These are phyloP conservation scores for Drosophila virilis DNA, from an alignment of 1,140 invertebrate genomes.

Conservation along the genomic window DNA sequence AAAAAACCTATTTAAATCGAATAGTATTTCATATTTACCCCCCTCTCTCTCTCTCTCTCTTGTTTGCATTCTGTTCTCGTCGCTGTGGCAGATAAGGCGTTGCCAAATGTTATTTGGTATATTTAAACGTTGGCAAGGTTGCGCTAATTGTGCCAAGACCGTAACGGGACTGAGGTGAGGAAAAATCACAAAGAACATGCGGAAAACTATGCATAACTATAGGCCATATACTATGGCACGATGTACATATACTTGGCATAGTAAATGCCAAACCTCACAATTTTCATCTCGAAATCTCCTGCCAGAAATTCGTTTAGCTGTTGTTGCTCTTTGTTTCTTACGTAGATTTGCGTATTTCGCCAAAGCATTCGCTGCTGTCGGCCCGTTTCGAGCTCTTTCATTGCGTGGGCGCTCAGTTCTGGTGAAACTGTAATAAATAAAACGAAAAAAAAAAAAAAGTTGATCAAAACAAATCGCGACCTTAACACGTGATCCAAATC, in stretches of 20 bases:
- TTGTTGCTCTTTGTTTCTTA: not conserved
- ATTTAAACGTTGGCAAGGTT: constrained; percentile 52
- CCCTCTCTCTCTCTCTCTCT: not conserved
- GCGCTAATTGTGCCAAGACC: constrained; percentile 75
- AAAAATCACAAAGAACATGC: constrained; percentile 39
- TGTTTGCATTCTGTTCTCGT: constrained; percentile 8
- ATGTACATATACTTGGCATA: constrained; percentile 11
- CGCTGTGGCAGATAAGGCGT: constrained; percentile 10
- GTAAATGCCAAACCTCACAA: constrained; percentile 17
- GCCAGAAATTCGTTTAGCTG: not conserved
- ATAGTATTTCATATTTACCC: constrained; percentile 6
- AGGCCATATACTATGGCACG: not conserved
- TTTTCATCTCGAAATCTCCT: constrained; percentile 31
- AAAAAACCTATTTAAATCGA: constrained; percentile 19
- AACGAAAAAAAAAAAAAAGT: not conserved
- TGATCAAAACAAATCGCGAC: constrained; percentile 19
- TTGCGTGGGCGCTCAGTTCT: constrained; percentile 21
- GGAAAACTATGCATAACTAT: constrained; percentile 53
- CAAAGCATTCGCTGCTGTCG: constrained; percentile 35
- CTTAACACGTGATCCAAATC: constrained; percentile 45
- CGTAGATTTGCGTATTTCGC: constrained; percentile 42
- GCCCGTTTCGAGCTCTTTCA: constrained; percentile 13
- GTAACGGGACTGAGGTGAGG: constrained; percentile 59
- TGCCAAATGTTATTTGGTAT: constrained; percentile 17
- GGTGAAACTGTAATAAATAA: constrained; percentile 28